Evolutionary conservation across 1,140 invertebrate genomes (phyloP), one percentile per base, ranked within the genome.

Genomic region (Drosophila kurseongensis): DNA sequence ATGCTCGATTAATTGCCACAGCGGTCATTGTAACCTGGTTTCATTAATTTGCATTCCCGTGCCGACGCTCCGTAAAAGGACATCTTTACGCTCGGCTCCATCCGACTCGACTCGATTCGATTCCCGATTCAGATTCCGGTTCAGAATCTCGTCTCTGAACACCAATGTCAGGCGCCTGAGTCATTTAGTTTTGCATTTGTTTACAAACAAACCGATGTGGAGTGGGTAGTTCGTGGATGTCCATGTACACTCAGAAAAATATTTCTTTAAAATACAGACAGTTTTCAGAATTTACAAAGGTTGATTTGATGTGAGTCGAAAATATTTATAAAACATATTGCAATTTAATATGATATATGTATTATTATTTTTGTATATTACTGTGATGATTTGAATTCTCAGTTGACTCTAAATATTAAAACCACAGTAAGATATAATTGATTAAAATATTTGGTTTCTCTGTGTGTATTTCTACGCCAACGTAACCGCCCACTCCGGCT

Each of bases 191-290:
- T 71, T 63, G 57, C 48, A 67, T 88, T 88, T 86, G 83, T 86
- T 86, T 86, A 88, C 79, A 88, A 88, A 88, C 82, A 86, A 83
- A 62, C 78, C 71, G 62, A 56, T 29, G 38, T 14, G 60, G 60
- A 65, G 60, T 42, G 65, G 65, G 61, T 8, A 18, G 60, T 35
- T 35, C 18, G 18, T 48, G 47, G 63, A 58, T 45, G 32, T 16
- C 12, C 10, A 14, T n/a, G 50, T 12, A 32, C 48, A 51, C 48
- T 3, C 6, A 4, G 1, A 35, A 9, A 51, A 35, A 7, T 32
- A 32, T 8, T 32, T 6, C 6, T 8, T 32, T 23, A 4, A 23
- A 4, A 23, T 23, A 23, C 23, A 23, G 23, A 23, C 23, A 23
- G 23, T 3, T 23, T 23, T 23, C 23, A 3, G 23, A 23, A 23